Percentiles rank a stretch among this genome's conserved stretches.
These are phyloP conservation scores for Liopterus haemorrhoidalis DNA, from an alignment of 2,888 invertebrate species.

Conservation along the genomic window DNA sequence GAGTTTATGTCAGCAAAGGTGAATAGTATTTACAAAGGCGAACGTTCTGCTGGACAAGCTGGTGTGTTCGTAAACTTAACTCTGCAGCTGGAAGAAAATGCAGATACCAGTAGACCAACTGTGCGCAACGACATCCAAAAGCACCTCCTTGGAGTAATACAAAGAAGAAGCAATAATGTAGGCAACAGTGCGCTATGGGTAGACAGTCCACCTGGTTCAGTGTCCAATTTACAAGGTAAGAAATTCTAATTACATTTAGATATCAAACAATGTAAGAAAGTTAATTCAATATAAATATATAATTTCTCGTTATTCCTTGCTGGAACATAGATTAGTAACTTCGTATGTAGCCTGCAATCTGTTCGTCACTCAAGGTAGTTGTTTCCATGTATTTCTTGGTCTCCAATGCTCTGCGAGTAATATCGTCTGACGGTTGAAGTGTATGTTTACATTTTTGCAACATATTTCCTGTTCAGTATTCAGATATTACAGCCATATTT, in stretches of 20 bases:
- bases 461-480: no score
- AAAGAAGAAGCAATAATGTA: constrained; percentile 78
- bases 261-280: no score
- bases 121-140: constrained; percentile 74
- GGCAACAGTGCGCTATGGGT: constrained; percentile 83
- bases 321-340: no score
- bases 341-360: no score
- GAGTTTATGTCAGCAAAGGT: constrained; percentile 77
- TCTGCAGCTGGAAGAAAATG: constrained; percentile 69
- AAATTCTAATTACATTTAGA: neutral
- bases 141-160: constrained; percentile 76
- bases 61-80: constrained; percentile 84
- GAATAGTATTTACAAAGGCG: constrained; percentile 71
- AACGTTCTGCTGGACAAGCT: constrained; percentile 59
- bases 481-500: no score
- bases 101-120: constrained; percentile 61
- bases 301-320: no score
- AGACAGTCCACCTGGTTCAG: constrained; percentile 71
- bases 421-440: no score
- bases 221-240: constrained; percentile 65
- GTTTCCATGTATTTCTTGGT: no score
- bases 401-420: no score
- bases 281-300: no score
- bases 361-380: no score
- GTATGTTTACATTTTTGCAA: no score